Evolutionary conservation across 2,797 vertebrate species (phyloP).

Genomic region (Rhynchotus rufescens): DNA sequence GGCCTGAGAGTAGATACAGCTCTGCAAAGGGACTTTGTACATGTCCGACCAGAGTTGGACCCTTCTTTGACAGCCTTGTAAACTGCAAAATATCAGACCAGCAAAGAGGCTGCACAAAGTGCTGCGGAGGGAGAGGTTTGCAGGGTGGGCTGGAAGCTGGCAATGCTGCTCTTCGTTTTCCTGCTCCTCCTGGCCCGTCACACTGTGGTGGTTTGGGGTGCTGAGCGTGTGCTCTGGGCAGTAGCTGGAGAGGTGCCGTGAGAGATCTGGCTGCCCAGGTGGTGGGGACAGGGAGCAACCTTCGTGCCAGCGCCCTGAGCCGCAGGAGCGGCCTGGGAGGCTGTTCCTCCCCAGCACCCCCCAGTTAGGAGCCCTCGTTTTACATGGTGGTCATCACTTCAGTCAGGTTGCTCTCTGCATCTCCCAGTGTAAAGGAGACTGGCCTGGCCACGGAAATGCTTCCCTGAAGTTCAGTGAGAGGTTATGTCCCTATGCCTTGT

Average conservation of each 20-base stretch:
- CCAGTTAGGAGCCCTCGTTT: not conserved
- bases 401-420: not conserved
- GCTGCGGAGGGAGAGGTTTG: too few species aligned
- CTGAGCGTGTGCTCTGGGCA: too few species aligned
- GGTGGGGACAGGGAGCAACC: too few species aligned
- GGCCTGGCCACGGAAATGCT: slow-evolving; percentile 12
- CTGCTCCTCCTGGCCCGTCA: too few species aligned
- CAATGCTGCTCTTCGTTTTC: too few species aligned
- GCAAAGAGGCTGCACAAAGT: too few species aligned
- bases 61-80: not conserved
- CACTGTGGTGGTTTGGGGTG: too few species aligned
- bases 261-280: too few species aligned
- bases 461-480: slow-evolving; percentile 29
- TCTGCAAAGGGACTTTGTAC: not conserved
- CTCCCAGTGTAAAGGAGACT: not conserved
- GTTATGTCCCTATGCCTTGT: slow-evolving; percentile 14
- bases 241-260: too few species aligned
- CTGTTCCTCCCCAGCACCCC: not conserved
- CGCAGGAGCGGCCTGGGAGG: too few species aligned
- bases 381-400: not conserved
- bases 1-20: not conserved
- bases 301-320: too few species aligned
- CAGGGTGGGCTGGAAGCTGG: too few species aligned
- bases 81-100: not conserved
- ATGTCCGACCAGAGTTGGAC: not conserved